A percentile compares a stretch with the other conserved stretches of the same genome.
These are phyloP conservation scores for Poecilia wingei DNA, from an alignment of 2,797 vertebrate species.

Conservation along the genomic window DNA sequence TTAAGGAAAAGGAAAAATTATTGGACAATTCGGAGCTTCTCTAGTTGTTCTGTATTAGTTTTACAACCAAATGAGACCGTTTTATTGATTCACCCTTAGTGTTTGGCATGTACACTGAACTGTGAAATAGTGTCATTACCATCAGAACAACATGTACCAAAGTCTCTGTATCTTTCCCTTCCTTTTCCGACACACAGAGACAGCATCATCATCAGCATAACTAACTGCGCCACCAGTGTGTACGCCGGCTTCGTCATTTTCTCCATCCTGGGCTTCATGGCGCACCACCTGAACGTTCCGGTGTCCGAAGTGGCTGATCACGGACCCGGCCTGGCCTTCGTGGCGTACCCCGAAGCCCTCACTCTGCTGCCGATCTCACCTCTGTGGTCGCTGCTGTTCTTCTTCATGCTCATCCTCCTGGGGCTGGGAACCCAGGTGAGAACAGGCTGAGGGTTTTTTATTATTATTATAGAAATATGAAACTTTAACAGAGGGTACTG, in stretches of 20 bases:
- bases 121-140: not conserved
- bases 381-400: slow-evolving; percentile 97
- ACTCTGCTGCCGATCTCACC: slow-evolving; percentile 95
- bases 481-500: no score
- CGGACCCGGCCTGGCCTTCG: slow-evolving; percentile 94
- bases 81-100: not conserved
- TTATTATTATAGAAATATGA: not conserved
- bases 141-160: not conserved
- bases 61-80: not conserved
- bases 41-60: not conserved
- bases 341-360: slow-evolving; percentile 97
- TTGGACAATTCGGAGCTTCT: not conserved
- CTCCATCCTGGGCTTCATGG: slow-evolving; percentile 99
- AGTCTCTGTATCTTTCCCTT: not conserved
- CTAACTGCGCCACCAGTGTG: slow-evolving; percentile 97
- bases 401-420: slow-evolving; percentile 99
- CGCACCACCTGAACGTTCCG: slow-evolving; percentile 91
- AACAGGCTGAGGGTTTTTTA: no score
- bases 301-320: slow-evolving; percentile 96
- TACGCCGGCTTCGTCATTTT: slow-evolving; percentile 98
- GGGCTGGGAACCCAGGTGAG: slow-evolving; percentile 96
- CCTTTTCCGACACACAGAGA: slow-evolving; percentile 79
- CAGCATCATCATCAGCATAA: slow-evolving; percentile 98
- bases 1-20: not conserved
- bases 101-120: not conserved